Percentiles rank a stretch among this genome's conserved stretches.
Conservation (phyloP, 1,140 invertebrate species). For the Dryas iulia region DNA sequence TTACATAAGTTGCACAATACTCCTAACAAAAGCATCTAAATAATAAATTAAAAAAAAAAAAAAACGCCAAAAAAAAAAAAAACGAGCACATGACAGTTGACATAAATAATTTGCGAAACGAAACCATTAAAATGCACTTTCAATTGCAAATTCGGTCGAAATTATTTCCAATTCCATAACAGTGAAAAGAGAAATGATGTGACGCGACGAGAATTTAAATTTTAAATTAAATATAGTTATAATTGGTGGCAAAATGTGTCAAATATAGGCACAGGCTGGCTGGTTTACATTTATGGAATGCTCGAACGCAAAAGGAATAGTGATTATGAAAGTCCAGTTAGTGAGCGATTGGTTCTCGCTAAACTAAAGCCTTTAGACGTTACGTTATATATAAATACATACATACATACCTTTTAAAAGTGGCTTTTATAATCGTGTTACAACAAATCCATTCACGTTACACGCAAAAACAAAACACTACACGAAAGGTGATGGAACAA, state of each 20-base stretch:
- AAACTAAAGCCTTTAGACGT: background rate
- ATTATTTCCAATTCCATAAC: conserved; percentile 49
- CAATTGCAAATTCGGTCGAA: conserved; percentile 51
- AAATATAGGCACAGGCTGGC: conserved; percentile 31
- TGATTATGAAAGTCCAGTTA: conserved; percentile 77
- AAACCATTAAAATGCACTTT: conserved; percentile 34
- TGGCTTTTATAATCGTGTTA: conserved; percentile 66
- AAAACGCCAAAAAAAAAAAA: background rate
- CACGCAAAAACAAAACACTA: conserved; percentile 63
- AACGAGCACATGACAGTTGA: background rate
- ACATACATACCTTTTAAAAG: conserved; percentile 60
- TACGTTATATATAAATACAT: background rate
- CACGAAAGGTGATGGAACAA: background rate
- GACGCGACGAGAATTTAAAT: conserved; percentile 52
- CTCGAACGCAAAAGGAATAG: conserved; percentile 66
- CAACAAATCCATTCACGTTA: conserved; percentile 73
- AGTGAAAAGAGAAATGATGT: conserved; percentile 59
- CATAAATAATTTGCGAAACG: conserved; percentile 7
- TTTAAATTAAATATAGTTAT: conserved; percentile 44
- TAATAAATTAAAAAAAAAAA: background rate
- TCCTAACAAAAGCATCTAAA: background rate
- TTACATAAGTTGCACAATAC: background rate
- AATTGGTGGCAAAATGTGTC: conserved; percentile 47
- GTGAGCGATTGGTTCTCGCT: conserved; percentile 40
- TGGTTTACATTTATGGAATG: conserved; percentile 65